Base-by-base conservation (phyloP, 2,888 invertebrate genomes). In the Oscheius sp. region DNA sequence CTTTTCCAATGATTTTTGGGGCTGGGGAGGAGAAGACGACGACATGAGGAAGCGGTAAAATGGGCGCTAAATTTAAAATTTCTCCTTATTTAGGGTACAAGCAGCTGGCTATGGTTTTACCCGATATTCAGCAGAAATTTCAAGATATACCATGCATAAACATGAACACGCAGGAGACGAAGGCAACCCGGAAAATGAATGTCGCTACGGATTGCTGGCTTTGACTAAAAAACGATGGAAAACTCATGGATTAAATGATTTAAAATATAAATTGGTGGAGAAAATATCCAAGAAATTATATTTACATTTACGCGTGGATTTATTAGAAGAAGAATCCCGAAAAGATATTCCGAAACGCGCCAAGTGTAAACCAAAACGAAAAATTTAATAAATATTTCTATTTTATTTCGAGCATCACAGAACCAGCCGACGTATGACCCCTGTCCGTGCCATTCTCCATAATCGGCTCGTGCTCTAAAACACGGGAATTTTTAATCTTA, bases 21-120 rank as follows among this genome's bases (percentile, higher is more conserved):
- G 97, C 13, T 97, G 97, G 97, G 98, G 97, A 12, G 96, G 95
- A 0, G 97, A 98, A 89, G 97, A 98, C 89, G 97, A 97, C 88
- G 97, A 97, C 88, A 95, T 97, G 94, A 93, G 25, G 29, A 27
- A 16, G 9, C 6, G 53, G 18, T 18, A n/a, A 52, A n/a, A 7
- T 52, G n/a, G 18, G 18, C 9, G 21, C 9, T 45, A 29, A 21
- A 13, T 35, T 59, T 29, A n/a, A 29, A 13, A 55, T 21, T 3
- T 55, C 18, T n/a, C 7, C 21, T 6, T 7, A 12, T 35, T 35
- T 58, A 61, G 61, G 49, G 84, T 87, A 0, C 63, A 70, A 12
- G 61, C 79, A 29, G 81, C 81, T 49, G 86, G 87, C n/a, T 92
- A 94, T 79, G 94, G 94, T 89, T 94, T 99, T 89, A 93, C 95